Evolutionary conservation across 2,797 vertebrate genomes (phyloP).

Genomic region (Chromis chromis): DNA sequence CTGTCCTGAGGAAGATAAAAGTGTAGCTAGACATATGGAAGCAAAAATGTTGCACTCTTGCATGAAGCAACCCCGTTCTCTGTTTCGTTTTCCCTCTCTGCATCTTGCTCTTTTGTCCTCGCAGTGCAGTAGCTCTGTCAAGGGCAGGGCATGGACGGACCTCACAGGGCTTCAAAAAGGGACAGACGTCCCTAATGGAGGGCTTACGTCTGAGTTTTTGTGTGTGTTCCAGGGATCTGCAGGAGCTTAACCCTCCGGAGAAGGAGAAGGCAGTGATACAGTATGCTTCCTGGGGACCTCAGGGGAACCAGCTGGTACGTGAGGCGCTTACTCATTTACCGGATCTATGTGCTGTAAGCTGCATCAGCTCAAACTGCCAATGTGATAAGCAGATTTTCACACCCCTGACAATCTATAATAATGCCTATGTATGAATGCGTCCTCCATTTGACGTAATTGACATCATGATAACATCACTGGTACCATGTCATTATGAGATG

Average conservation of each 20-base stretch:
- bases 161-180: constrained; percentile 52
- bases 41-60: constrained; percentile 67
- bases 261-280: constrained; percentile 77
- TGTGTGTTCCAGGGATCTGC: constrained; percentile 84
- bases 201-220: constrained; percentile 54
- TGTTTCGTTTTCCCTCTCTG: constrained; percentile 70
- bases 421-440: not conserved
- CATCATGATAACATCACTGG: constrained; percentile 25
- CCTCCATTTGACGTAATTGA: constrained; percentile 20
- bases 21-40: constrained; percentile 32
- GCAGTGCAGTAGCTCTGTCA: constrained; percentile 50
- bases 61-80: constrained; percentile 75
- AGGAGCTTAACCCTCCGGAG: constrained; percentile 78
- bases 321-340: constrained; percentile 8
- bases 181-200: constrained; percentile 32
- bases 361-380: constrained; percentile 16
- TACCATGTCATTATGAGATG: constrained; percentile 28
- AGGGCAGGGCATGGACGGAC: constrained; percentile 61
- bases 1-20: constrained; percentile 55
- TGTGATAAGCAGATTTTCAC: not conserved
- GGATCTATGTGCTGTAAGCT: constrained; percentile 21
- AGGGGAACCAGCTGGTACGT: constrained; percentile 87
- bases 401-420: constrained; percentile 8
- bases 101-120: constrained; percentile 76
- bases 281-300: constrained; percentile 87